phyloP scores from a whole-genome alignment of 1,140 invertebrate species.

The Drosophila sturtevanti region DNA sequence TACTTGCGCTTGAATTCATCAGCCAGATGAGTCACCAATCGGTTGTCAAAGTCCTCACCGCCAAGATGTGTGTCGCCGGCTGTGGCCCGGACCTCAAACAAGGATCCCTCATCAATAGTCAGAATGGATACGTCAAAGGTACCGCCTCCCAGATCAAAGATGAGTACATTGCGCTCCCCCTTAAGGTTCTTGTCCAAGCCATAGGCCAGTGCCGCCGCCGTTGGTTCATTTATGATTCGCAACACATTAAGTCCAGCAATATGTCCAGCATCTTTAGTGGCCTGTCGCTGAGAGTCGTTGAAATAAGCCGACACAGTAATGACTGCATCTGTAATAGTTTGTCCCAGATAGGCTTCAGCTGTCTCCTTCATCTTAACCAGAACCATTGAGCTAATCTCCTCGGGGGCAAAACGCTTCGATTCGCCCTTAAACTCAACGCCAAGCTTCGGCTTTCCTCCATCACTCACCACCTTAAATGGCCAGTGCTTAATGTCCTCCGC shows the following conservation, averaged over 20 bases:
- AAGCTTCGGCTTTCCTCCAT: constrained; percentile 87
- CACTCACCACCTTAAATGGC: constrained; percentile 89
- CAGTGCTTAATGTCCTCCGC: constrained; percentile 90
- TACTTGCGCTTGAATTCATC: constrained; percentile 92
- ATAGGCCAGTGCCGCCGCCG: constrained; percentile 89
- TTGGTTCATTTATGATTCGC: constrained; percentile 89
- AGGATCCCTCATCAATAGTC: constrained; percentile 92
- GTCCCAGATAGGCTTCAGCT: constrained; percentile 90
- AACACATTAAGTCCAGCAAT: constrained; percentile 88
- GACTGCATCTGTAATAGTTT: constrained; percentile 86
- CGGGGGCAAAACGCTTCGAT: constrained; percentile 88
- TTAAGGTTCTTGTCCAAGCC: constrained; percentile 90
- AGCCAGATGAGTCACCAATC: constrained; percentile 91
- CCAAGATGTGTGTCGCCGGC: constrained; percentile 90
- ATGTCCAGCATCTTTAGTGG: constrained; percentile 87
- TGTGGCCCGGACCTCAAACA: constrained; percentile 91
- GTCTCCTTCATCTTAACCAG: constrained; percentile 92
- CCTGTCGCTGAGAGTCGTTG: constrained; percentile 87
- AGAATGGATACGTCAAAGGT: constrained; percentile 94
- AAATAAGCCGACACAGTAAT: constrained; percentile 86
- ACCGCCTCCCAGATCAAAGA: constrained; percentile 90
- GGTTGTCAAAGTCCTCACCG: constrained; percentile 90
- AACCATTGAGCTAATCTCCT: constrained; percentile 92
- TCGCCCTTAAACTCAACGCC: constrained; percentile 90
- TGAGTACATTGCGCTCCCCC: constrained; percentile 90